Evolutionary conservation across 2,113 vertebrate species (phyloP).

Genomic region (Eulacestoma nigropectus): DNA sequence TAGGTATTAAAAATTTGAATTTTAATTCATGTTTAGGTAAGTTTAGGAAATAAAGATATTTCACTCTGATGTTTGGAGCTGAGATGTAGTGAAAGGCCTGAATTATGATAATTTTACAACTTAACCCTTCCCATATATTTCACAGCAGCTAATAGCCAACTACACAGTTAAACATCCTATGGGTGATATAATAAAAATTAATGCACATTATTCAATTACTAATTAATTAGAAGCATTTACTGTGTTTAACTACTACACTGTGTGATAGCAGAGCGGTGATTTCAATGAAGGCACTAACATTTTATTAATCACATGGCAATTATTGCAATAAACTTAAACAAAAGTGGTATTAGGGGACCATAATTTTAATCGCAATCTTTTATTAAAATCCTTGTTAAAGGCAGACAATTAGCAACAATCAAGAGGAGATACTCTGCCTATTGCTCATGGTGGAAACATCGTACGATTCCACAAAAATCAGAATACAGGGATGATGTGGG

Average conservation of each 20-base stretch:
- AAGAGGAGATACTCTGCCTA: not conserved
- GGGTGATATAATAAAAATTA: not conserved
- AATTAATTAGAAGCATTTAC: conserved; percentile 43
- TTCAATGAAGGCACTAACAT: not conserved
- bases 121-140: not conserved
- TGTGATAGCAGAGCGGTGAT: not conserved
- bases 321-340: conserved; percentile 7
- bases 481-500: fast-evolving
- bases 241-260: conserved; percentile 13
- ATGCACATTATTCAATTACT: not conserved
- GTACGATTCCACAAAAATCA: not conserved
- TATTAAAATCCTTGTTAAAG: conserved; percentile 13
- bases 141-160: not conserved
- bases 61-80: not conserved
- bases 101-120: not conserved
- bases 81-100: not conserved
- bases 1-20: not conserved
- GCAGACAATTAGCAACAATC: not conserved
- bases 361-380: not conserved
- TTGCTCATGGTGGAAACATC: not conserved
- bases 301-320: conserved; percentile 48
- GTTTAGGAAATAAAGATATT: not conserved
- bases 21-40: not conserved
- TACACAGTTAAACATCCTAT: not conserved
- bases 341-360: not conserved